Evolutionary conservation across 2,797 vertebrate species (phyloP).

Genomic region (Tangara arthus): DNA sequence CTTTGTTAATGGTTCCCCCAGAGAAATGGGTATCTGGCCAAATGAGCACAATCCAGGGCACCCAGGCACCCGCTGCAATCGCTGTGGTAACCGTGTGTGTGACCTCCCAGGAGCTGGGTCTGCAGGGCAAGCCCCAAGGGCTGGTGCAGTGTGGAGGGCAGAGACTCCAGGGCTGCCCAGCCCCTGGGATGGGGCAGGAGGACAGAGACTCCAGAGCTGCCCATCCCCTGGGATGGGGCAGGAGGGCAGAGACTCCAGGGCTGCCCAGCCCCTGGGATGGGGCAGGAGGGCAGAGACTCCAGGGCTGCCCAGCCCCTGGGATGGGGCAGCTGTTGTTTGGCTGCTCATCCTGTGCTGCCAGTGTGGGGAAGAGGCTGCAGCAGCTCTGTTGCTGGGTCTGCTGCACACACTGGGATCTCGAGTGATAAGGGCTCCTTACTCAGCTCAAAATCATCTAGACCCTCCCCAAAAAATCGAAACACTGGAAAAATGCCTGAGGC

Average conservation of each 20-base stretch:
- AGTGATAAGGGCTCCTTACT: conserved; percentile 32
- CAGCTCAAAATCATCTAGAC: conserved; percentile 55
- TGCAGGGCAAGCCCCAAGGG: neutral
- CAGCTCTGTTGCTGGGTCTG: neutral
- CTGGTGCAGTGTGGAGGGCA: too few relatives aligned
- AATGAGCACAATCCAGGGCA: rapidly evolving
- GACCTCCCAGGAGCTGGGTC: rapidly evolving
- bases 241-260: too few relatives aligned
- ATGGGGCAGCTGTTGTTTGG: neutral
- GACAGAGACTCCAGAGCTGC: neutral
- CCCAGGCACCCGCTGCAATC: rapidly evolving
- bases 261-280: neutral
- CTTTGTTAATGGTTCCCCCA: neutral
- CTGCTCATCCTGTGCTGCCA: neutral
- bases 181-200: neutral
- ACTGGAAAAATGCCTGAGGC: conserved; percentile 62
- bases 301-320: neutral
- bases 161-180: neutral
- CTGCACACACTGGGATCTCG: neutral
- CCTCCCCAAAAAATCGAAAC: conserved; percentile 39
- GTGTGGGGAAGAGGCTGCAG: neutral
- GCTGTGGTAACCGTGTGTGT: rapidly evolving
- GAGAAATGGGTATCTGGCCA: neutral
- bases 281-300: too few relatives aligned
- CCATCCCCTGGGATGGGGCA: neutral